These are phyloP conservation scores for Sebastes diaconus DNA, from an alignment of 2,797 vertebrate species.

Conservation along the genomic window DNA sequence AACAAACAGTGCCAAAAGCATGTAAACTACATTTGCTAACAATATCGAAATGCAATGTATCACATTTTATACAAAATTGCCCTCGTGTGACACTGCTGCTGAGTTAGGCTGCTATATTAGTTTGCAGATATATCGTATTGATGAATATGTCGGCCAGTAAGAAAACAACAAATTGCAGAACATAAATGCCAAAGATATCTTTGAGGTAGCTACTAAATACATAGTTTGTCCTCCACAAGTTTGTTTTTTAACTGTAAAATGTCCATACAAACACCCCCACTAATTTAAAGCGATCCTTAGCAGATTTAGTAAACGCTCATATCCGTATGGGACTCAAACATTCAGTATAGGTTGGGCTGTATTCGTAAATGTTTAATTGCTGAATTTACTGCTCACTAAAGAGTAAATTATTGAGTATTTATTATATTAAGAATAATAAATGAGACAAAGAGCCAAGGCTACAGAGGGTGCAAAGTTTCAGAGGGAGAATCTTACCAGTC, in stretches of 20 bases:
- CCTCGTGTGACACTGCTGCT: not conserved
- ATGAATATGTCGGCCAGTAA: not conserved
- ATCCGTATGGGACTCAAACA: not conserved
- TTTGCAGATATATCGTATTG: not conserved
- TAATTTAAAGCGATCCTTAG: too few species aligned
- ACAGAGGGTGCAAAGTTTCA: not conserved
- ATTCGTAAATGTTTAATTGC: not conserved
- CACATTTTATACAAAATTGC: not conserved
- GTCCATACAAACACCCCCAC: not conserved
- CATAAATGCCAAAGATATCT: not conserved
- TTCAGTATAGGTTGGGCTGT: not conserved
- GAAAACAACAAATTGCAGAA: not conserved
- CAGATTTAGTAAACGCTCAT: not conserved
- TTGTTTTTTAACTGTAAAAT: not conserved
- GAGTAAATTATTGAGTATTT: not conserved
- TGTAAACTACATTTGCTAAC: not conserved
- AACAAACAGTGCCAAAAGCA: not conserved
- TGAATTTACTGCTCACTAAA: not conserved
- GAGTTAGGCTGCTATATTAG: not conserved
- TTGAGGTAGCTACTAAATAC: not conserved
- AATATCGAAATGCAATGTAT: not conserved
- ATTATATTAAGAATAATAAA: not conserved
- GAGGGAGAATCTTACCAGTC: not conserved
- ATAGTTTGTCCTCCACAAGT: not conserved
- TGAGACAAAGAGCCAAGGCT: not conserved